phyloP scores from a whole-genome alignment of 2,797 vertebrate genomes.

The Helarctos malayanus region DNA sequence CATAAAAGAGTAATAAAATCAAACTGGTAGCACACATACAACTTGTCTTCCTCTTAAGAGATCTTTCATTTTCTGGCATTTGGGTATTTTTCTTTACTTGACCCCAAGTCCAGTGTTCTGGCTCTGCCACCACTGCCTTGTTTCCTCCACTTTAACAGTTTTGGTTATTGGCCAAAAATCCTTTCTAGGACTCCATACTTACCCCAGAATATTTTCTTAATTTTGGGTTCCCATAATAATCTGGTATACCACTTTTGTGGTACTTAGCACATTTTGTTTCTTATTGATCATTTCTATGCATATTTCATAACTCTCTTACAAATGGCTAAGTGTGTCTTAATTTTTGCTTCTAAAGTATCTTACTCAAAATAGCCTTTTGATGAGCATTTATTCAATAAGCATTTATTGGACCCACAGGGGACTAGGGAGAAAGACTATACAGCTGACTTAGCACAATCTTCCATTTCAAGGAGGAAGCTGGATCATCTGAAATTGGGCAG shows the following conservation, averaged over 20 bases:
- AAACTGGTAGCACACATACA: neutral
- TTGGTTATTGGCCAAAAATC: neutral
- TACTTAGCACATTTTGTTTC: neutral
- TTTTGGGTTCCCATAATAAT: neutral
- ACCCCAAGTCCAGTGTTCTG: neutral
- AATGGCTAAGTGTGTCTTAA: constrained; percentile 48
- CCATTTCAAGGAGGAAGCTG: neutral
- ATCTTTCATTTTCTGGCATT: neutral
- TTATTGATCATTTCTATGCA: constrained; percentile 47
- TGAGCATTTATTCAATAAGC: constrained; percentile 54
- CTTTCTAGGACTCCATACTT: neutral
- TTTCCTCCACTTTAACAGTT: neutral
- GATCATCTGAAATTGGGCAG: neutral
- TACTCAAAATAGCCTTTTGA: constrained; percentile 66
- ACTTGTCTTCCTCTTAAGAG: neutral
- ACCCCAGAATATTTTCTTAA: neutral
- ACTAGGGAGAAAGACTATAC: neutral
- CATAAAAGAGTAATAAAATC: neutral
- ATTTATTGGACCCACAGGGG: constrained; percentile 3
- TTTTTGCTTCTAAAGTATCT: constrained; percentile 59
- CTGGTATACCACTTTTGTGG: neutral
- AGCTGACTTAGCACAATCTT: constrained; percentile 1
- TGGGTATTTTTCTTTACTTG: neutral
- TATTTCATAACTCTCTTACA: constrained; percentile 61
- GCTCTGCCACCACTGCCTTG: accelerated